Conservation (phyloP, 2,797 vertebrate species). For the Margarornis squamiger region DNA sequence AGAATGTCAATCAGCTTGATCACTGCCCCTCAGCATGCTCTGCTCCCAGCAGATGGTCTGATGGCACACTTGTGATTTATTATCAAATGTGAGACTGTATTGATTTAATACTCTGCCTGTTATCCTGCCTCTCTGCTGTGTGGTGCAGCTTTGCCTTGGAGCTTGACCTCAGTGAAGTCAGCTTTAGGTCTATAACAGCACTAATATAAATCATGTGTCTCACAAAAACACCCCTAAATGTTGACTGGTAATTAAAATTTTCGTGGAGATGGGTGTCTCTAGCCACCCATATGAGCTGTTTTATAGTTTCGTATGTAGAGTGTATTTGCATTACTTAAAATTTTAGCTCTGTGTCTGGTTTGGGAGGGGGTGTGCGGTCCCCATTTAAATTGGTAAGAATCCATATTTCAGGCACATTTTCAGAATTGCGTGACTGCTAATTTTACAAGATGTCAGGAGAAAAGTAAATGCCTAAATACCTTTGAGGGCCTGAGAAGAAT, state of each 20-base stretch:
- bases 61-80: not conserved
- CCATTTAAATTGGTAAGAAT: not conserved
- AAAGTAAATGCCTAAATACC: not conserved
- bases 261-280: not conserved
- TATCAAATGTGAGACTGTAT: not conserved
- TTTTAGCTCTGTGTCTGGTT: not conserved
- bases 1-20: not conserved
- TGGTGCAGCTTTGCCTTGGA: not conserved
- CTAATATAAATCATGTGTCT: not conserved
- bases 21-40: not conserved
- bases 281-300: not conserved
- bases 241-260: not conserved
- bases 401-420: not conserved
- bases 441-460: not conserved
- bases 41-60: not conserved
- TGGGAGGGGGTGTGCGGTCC: not conserved
- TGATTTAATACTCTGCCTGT: not conserved
- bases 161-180: not conserved
- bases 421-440: not conserved
- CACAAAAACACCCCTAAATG: not conserved
- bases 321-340: not conserved
- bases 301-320: not conserved
- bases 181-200: not conserved
- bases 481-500: not conserved
- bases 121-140: not conserved